Evolutionary conservation across 2,113 vertebrate species (phyloP).

Genomic region (Uria lomvia): DNA sequence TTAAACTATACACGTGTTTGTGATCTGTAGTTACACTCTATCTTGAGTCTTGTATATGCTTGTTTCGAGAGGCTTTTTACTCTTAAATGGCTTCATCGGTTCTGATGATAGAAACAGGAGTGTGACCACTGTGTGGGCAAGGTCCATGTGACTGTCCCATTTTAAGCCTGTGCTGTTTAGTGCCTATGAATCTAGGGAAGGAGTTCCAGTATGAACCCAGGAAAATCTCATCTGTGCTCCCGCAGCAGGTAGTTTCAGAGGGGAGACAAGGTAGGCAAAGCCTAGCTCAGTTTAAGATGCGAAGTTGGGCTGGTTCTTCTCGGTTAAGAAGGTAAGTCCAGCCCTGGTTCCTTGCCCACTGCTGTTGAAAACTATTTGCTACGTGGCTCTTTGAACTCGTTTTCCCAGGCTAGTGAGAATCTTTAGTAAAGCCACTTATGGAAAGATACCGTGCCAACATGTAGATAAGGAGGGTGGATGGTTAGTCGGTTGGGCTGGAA

Average conservation of each 20-base stretch:
- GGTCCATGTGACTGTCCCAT: slow-evolving; percentile 24
- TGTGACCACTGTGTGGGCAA: slow-evolving; percentile 18
- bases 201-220: neutral
- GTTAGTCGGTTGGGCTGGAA: neutral
- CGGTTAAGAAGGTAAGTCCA: neutral
- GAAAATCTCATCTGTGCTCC: neutral
- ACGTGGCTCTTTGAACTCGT: neutral
- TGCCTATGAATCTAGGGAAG: neutral
- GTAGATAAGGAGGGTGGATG: neutral
- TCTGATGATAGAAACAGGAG: neutral
- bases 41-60: too few species aligned
- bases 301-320: neutral
- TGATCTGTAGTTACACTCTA: neutral
- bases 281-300: neutral
- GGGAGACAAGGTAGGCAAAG: neutral
- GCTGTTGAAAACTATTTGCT: neutral
- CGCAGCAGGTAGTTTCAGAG: neutral
- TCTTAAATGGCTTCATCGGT: neutral
- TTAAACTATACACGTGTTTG: neutral
- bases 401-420: neutral
- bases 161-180: neutral
- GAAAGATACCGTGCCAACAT: neutral
- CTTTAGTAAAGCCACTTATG: neutral
- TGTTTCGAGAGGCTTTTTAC: neutral
- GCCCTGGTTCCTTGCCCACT: neutral